A percentile compares a stretch with the other conserved stretches of the same genome.
phyloP scores from a whole-genome alignment of 2,113 vertebrate species.

The Hypomesus transpacificus region DNA sequence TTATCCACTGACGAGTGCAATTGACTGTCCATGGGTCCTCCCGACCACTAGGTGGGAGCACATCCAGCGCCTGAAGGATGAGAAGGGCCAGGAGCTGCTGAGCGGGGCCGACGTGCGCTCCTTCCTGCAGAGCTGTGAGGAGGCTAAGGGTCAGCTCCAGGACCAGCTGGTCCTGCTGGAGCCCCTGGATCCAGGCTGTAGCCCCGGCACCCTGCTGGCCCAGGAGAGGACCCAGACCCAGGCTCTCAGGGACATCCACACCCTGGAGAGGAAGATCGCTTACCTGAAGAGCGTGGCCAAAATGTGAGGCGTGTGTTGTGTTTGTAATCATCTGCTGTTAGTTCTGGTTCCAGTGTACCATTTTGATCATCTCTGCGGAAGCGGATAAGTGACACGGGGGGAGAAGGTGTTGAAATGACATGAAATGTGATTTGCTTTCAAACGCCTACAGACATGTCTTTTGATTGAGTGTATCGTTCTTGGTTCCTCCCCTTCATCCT shows the following conservation, averaged over 20 bases:
- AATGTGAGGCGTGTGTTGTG: constrained; percentile 64
- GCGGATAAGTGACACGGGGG: too few species aligned
- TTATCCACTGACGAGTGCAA: neutral
- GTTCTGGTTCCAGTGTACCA: too few species aligned
- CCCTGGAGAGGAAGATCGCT: constrained; percentile 75
- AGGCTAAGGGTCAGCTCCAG: constrained; percentile 69
- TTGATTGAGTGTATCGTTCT: neutral
- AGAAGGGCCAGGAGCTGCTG: constrained; percentile 77
- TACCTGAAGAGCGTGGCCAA: constrained; percentile 76
- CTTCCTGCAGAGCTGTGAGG: constrained; percentile 78
- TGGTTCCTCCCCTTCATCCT: neutral
- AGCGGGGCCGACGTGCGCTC: constrained; percentile 68
- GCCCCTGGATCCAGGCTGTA: constrained; percentile 63
- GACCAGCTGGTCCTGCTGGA: constrained; percentile 67
- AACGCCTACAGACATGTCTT: too few species aligned
- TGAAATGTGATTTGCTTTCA: too few species aligned
- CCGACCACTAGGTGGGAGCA: constrained; percentile 73
- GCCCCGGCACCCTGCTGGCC: constrained; percentile 52
- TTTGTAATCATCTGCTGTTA: too few species aligned
- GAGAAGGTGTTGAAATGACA: too few species aligned
- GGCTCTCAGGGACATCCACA: constrained; percentile 71
- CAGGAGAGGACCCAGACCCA: constrained; percentile 60
- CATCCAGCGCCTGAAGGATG: constrained; percentile 79
- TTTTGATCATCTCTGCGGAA: too few species aligned
- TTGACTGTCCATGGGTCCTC: neutral